These are phyloP conservation scores for Spea hammondii DNA, from an alignment of 2,797 vertebrate species.

Conservation along the genomic window DNA sequence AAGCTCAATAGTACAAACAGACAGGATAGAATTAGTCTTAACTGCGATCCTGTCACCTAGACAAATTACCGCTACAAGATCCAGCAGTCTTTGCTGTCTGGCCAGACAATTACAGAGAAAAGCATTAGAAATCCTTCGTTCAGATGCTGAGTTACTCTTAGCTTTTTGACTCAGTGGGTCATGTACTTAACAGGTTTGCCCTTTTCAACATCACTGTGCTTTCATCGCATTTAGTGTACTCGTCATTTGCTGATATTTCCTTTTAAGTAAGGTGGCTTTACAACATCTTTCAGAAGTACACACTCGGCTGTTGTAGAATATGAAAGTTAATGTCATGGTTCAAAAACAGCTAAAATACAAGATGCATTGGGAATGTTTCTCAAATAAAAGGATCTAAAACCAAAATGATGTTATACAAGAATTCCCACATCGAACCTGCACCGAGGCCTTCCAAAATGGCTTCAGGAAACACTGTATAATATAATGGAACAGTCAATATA, in stretches of 20 bases:
- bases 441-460: too few relatives aligned
- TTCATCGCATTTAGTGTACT: conserved; percentile 28
- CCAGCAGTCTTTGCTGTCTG: conserved; percentile 14
- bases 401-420: not conserved
- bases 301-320: not conserved
- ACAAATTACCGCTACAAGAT: conserved; percentile 29
- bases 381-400: not conserved
- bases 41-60: conserved; percentile 27
- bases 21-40: conserved; percentile 25
- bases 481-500: too few relatives aligned
- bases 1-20: conserved; percentile 2
- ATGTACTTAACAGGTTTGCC: conserved; percentile 21
- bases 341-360: conserved; percentile 16
- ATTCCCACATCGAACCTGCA: too few relatives aligned
- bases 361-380: not conserved
- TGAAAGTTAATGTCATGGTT: conserved; percentile 8
- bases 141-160: conserved; percentile 23
- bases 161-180: conserved; percentile 27
- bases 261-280: conserved; percentile 24
- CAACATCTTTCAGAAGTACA: conserved; percentile 23
- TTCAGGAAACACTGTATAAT: too few relatives aligned
- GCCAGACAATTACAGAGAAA: conserved; percentile 2
- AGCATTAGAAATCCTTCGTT: not conserved
- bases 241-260: conserved; percentile 32
- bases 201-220: conserved; percentile 21